phyloP scores from a whole-genome alignment of 2,113 vertebrate genomes.

The Pitta sordida region DNA sequence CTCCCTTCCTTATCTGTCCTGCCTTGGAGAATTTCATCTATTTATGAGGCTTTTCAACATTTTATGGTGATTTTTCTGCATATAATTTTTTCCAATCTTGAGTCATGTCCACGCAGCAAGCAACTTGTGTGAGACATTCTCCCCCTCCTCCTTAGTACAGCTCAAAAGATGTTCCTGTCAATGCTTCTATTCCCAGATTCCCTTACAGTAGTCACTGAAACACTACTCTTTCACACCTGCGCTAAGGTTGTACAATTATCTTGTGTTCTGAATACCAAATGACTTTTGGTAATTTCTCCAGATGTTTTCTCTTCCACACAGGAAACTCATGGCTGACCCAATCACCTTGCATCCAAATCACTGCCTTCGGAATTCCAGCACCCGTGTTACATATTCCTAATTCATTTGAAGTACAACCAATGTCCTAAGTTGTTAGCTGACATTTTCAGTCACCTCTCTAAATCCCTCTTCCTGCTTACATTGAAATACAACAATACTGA shows the following conservation, averaged over 20 bases:
- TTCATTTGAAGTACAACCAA: background rate
- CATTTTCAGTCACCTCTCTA: background rate
- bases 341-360: background rate
- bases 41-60: background rate
- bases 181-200: background rate
- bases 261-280: background rate
- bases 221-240: background rate
- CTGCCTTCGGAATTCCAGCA: background rate
- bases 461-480: background rate
- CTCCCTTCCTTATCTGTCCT: background rate
- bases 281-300: background rate
- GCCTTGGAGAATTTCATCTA: background rate
- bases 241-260: background rate
- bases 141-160: background rate
- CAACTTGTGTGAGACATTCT: background rate
- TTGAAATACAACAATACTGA: background rate
- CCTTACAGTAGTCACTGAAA: background rate
- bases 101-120: background rate
- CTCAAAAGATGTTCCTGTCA: background rate
- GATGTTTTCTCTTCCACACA: background rate
- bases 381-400: background rate
- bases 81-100: background rate
- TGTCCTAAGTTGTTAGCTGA: background rate
- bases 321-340: background rate
- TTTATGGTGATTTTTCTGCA: background rate